Conservation (phyloP, 64 coral and sea anemone genomes). For the Pocillopora verrucosa region DNA sequence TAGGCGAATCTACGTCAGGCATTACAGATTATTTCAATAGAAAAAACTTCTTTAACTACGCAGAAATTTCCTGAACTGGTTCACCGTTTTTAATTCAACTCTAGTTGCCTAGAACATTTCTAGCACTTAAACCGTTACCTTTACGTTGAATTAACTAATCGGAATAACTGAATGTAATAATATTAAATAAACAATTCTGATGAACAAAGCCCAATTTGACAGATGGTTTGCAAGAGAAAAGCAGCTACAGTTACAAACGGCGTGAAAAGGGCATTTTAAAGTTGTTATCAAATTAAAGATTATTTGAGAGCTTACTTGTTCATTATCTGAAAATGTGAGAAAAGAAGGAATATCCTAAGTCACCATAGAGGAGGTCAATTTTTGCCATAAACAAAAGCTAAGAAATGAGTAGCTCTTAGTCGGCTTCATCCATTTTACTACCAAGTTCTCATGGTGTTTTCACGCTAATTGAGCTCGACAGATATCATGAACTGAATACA, state of each 20-base stretch:
- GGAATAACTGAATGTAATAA: constrained; percentile 15
- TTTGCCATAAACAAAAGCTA: not conserved
- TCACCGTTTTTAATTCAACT: not conserved
- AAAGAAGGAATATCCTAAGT: not conserved
- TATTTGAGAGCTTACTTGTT: not conserved
- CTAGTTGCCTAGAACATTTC: not conserved
- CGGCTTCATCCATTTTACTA: not conserved
- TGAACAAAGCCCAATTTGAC: not conserved
- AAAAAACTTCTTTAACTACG: too few species aligned
- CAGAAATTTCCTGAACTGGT: too few species aligned
- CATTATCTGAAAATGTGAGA: not conserved
- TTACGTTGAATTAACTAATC: not conserved
- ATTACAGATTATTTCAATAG: too few species aligned
- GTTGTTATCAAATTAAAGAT: not conserved
- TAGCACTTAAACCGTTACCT: constrained; percentile 11
- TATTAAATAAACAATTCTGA: constrained; percentile 27
- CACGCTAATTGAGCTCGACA: not conserved
- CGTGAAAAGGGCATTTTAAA: not conserved
- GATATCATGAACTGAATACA: not conserved
- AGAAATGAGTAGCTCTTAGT: not conserved
- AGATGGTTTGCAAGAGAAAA: constrained; percentile 1
- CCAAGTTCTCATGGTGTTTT: not conserved
- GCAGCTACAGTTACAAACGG: not conserved
- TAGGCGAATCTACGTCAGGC: too few species aligned
- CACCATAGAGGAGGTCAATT: not conserved